Percentiles rank a stretch among this genome's conserved stretches.
Conservation (phyloP, 2,888 invertebrate genomes). For the Latrodectus elegans region DNA sequence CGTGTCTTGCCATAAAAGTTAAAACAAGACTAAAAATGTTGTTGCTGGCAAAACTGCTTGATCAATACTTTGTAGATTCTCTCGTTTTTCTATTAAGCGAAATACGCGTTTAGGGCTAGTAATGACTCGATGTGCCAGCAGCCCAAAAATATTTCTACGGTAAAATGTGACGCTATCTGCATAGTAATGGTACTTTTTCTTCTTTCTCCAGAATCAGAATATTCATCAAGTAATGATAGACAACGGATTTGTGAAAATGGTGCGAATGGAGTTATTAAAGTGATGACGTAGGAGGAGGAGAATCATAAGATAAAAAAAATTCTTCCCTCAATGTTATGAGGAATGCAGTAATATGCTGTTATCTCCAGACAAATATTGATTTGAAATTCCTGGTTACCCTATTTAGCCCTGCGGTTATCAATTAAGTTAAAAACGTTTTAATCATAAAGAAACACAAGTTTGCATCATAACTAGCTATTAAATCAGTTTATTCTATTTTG, state of each 20-base stretch:
- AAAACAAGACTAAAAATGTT: conserved; percentile 62
- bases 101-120: conserved; percentile 15
- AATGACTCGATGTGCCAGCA: conserved; percentile 32
- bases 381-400: conserved; percentile 47
- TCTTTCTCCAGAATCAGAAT: conserved; percentile 37
- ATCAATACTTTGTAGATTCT: conserved; percentile 61
- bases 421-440: background rate
- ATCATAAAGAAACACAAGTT: background rate
- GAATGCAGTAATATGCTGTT: conserved; percentile 25
- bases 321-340: conserved; percentile 19
- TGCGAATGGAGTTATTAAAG: conserved; percentile 56
- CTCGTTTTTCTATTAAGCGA: conserved; percentile 20
- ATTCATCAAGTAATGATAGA: conserved; percentile 68
- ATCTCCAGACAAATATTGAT: conserved; percentile 61
- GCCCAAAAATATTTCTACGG: conserved; percentile 42
- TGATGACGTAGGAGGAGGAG: conserved; percentile 17
- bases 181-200: conserved; percentile 45
- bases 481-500: too few species aligned
- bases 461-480: background rate
- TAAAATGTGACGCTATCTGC: conserved; percentile 54
- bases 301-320: conserved; percentile 34
- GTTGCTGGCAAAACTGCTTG: conserved; percentile 27
- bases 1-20: conserved; percentile 52
- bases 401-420: conserved; percentile 19
- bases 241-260: conserved; percentile 44